Evolutionary conservation across 2,888 invertebrate species (phyloP).

Genomic region (Tiliacea aurago): DNA sequence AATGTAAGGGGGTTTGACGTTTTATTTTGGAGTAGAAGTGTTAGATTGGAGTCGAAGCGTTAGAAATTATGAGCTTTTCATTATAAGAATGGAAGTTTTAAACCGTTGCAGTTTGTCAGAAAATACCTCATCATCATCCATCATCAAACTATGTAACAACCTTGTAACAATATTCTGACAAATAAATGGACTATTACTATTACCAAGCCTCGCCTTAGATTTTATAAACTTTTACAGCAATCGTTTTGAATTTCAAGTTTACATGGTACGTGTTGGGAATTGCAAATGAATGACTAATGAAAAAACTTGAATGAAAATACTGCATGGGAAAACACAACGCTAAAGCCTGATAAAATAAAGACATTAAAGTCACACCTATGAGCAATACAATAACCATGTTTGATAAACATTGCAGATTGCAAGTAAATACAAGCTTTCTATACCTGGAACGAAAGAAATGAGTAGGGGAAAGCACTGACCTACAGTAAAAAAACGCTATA

Average conservation of each 20-base stretch:
- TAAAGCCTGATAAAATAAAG: not conserved
- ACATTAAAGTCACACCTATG: not conserved
- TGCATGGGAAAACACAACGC: not conserved
- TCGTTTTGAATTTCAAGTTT: not conserved
- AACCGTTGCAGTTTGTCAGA: not conserved
- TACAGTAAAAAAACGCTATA: no score
- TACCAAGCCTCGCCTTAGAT: no score
- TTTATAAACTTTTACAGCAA: no score
- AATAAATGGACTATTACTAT: no score
- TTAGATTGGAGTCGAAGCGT: not conserved
- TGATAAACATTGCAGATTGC: not conserved
- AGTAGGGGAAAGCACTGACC: not conserved
- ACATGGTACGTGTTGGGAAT: not conserved
- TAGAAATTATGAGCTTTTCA: not conserved
- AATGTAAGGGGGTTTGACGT: slow-evolving; percentile 15
- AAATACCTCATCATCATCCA: not conserved
- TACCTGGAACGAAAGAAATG: not conserved
- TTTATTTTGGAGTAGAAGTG: slow-evolving; percentile 16
- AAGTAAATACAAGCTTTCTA: not conserved
- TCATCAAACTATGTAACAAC: no score
- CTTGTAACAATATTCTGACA: no score
- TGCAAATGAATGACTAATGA: not conserved
- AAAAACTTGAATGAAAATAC: not conserved
- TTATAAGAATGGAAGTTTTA: not conserved
- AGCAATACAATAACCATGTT: not conserved